Base-by-base conservation (phyloP, 2,888 invertebrate species). In the Leptinotarsa rubiginosa region DNA sequence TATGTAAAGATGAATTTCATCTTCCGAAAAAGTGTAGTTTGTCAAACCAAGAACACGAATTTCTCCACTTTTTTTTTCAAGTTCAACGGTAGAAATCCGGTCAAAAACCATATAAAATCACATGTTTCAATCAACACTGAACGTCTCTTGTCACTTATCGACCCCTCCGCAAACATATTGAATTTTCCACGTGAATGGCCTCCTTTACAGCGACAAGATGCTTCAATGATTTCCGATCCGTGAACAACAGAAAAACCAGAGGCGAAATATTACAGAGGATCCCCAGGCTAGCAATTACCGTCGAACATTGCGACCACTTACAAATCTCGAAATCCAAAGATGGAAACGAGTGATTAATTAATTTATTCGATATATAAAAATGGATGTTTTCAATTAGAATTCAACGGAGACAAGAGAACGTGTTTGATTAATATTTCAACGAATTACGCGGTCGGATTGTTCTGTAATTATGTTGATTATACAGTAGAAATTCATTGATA, bases 361-460 rank as follows among this genome's bases (percentile, higher is more conserved):
- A 67, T 49, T 67, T 47, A 49, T 62, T 67, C 50, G 65, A n/a
- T 47, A 50, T 65, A 47, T 67, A 49, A 67, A 67, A 67, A 54
- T 68, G 47, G 25, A 68, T 47, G 54, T 54, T 68, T 68, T 68
- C 68, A 68, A 68, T 68, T 54, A 54, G 69, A 69, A 69, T 69
- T 56, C 31, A 54, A 22, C 31, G 20, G 47, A 69, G 16, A 56
- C 50, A 41, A 52, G 25, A 52, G 49, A 67, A 54, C 52, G 52
- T 50, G 50, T 54, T 68, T 67, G 67, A 67, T 52, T 54, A 52
- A 54, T 68, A 68, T 68, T 68, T 68, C 68, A 68, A 54, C 54
- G 22, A 54, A 54, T 49, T 54, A 68, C 13, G 49, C 68, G 22
- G 52, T 18, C 52, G 20, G 68, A 54, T 68, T 68, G 41, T 68